A percentile compares a stretch with the other conserved stretches of the same genome.
Conservation (phyloP, 2,888 invertebrate species). For the Mactromeris polynyma region DNA sequence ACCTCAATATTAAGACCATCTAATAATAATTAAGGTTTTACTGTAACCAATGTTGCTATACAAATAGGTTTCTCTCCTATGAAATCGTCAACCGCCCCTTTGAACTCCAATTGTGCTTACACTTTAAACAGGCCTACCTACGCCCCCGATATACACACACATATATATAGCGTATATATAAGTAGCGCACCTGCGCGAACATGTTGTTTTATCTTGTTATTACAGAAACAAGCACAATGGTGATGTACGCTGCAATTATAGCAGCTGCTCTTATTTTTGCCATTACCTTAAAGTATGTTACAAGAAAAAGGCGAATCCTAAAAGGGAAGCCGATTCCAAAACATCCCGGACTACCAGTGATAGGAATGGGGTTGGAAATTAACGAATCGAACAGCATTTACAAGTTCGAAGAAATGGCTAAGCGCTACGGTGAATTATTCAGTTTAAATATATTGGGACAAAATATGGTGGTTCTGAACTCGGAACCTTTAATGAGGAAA, state of each 20-base stretch:
- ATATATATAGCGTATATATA: no score
- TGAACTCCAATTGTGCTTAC: no score
- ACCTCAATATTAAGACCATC: no score
- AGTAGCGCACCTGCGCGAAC: no score
- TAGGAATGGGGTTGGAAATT: background rate
- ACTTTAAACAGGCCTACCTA: no score
- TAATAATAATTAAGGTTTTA: no score
- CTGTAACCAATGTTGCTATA: no score
- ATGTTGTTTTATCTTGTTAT: no score
- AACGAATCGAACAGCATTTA: background rate
- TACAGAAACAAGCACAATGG: no score
- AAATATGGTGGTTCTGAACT: background rate
- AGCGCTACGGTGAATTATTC: slow-evolving; percentile 8
- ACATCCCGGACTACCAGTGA: background rate
- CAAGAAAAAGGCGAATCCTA: background rate
- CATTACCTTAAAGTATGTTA: background rate
- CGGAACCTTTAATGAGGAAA: background rate
- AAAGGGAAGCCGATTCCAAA: background rate
- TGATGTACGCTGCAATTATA: background rate
- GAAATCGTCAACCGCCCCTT: no score
- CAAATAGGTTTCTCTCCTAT: no score
- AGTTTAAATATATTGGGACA: background rate
- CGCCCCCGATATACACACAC: no score
- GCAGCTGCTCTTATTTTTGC: background rate
- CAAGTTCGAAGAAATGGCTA: background rate